Evolutionary conservation across 2,888 invertebrate genomes (phyloP), one percentile per base, ranked within the genome.

Genomic region (Orchesellides sinensis): DNA sequence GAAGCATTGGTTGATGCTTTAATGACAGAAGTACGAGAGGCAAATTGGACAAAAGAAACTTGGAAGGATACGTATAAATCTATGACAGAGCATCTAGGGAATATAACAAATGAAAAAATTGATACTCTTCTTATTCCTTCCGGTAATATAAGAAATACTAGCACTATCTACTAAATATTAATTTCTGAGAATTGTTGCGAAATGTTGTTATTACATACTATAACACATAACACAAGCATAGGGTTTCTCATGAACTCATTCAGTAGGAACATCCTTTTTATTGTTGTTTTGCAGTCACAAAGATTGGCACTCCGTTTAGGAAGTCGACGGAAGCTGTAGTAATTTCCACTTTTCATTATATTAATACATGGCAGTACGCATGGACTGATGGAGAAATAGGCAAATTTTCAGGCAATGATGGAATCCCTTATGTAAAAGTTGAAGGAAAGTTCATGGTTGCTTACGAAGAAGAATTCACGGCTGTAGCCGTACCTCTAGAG

Each of bases 261-360:
- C n/a, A n/a, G n/a, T n/a, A n/a, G n/a, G n/a, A n/a, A n/a, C n/a
- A n/a, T n/a, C n/a, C n/a, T 4, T 14, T 61, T 74, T 29, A n/a
- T n/a, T n/a, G n/a, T n/a, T n/a, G 14, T 47, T 65, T 29, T 29
- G 6, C 19, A 81, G 79, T 79, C 0, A 65, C 79, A 10, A 65
- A 79, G 52, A 45, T 70, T 25, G 83, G 83, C 29, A 74, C 70
- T 17, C 83, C 83, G n/a, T 83, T 79, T 27, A 0, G 65, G n/a
- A 63, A 27, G n/a, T 21, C 75, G 3, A 83, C 85, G 14, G 70
- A 85, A 40, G 75, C 85, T 19, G 80, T 80, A 12, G 65, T 83
- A 14, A 12, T 83, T 2, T 73, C 68, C 5, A 81, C 85, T 17
- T 83, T 85, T 32, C 78, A 85, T n/a, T 81, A 83, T 70, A 80